phyloP scores from a whole-genome alignment of 2,113 vertebrate genomes.

The Nettapus auritus region DNA sequence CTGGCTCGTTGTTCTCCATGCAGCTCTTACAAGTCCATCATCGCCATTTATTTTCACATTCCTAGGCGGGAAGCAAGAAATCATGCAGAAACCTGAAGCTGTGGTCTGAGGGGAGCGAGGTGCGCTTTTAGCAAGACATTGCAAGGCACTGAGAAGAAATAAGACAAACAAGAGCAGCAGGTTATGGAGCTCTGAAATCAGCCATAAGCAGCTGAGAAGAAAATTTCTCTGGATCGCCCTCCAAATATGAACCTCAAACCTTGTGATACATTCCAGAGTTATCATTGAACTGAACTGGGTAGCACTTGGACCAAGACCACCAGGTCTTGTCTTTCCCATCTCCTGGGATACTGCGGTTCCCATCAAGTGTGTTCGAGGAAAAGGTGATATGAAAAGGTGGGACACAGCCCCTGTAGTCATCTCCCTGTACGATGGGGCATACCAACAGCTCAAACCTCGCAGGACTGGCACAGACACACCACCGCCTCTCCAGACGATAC shows the following conservation, averaged over 20 bases:
- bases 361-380: background rate
- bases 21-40: background rate
- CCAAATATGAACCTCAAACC: background rate
- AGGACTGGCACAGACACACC: background rate
- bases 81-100: background rate
- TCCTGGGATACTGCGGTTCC: background rate
- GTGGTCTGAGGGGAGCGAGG: background rate
- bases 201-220: background rate
- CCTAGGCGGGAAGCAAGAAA: background rate
- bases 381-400: background rate
- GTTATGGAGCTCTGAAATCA: background rate
- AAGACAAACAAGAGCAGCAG: background rate
- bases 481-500: background rate
- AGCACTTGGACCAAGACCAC: background rate
- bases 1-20: background rate
- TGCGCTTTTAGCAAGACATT: background rate
- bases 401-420: rapidly evolving
- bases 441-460: background rate
- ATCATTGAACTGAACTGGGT: background rate
- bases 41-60: background rate
- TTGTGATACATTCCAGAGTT: background rate
- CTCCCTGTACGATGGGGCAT: background rate
- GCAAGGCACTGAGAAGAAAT: background rate
- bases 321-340: background rate
- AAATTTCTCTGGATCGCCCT: background rate